These are phyloP conservation scores for Ochotona curzoniae DNA, from an alignment of 2,113 vertebrate genomes.

Conservation along the genomic window DNA sequence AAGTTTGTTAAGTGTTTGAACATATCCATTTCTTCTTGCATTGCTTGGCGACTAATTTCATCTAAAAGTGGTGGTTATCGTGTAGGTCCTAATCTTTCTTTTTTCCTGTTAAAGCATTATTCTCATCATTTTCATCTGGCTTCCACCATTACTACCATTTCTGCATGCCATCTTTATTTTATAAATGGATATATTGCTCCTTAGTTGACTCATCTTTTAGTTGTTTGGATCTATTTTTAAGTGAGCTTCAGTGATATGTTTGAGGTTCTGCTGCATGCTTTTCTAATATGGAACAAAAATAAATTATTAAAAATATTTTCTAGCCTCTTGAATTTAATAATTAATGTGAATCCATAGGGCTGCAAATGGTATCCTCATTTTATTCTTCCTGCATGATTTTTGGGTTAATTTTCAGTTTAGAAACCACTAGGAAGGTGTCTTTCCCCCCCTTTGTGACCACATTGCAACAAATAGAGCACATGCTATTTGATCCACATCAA, in stretches of 20 bases:
- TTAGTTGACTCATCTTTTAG: not conserved
- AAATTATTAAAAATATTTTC: not conserved
- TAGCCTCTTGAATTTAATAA: not conserved
- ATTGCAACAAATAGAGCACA: not conserved
- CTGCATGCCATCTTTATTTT: not conserved
- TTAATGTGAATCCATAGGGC: not conserved
- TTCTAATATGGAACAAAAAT: constrained; percentile 37
- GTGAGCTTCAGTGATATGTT: not conserved
- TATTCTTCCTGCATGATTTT: not conserved
- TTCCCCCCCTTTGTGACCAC: not conserved
- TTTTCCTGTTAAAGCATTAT: not conserved
- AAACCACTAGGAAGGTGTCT: not conserved
- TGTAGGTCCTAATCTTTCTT: not conserved
- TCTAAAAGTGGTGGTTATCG: not conserved
- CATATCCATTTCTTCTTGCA: not conserved
- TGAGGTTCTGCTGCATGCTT: not conserved
- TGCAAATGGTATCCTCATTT: not conserved
- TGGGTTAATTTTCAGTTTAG: constrained; percentile 1
- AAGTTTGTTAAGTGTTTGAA: not conserved
- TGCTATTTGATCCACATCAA: not conserved
- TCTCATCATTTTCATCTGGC: not conserved
- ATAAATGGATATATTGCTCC: not conserved
- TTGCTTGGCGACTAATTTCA: not conserved
- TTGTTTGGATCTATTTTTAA: constrained; percentile 8
- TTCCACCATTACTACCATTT: not conserved